Percentiles rank a stretch among this genome's conserved stretches.
Conservation (phyloP, 2,113 vertebrate genomes). For the Speoplatyrhinus poulsoni region DNA sequence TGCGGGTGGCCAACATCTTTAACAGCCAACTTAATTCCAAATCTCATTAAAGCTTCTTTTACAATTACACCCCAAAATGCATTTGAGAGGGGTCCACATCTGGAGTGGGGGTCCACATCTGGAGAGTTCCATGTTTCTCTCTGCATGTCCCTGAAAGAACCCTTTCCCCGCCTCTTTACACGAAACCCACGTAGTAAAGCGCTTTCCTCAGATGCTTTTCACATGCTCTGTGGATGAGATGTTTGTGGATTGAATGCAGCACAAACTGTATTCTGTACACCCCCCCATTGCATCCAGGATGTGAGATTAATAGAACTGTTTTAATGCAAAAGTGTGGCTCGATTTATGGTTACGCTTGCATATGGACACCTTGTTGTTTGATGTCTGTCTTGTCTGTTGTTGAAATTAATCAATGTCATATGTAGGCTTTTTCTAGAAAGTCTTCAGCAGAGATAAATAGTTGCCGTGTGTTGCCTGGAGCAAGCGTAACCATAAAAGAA, state of each 20-base stretch:
- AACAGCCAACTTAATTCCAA: conserved; percentile 23
- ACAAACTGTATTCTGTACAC: neutral
- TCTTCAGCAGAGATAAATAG: no score
- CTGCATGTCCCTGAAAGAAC: neutral
- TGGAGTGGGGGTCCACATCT: conserved; percentile 51
- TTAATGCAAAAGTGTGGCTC: conserved; percentile 9
- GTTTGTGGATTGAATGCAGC: neutral
- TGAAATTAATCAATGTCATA: no score
- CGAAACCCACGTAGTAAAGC: conserved; percentile 4
- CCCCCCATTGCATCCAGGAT: conserved; percentile 29
- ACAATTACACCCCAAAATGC: conserved; percentile 14
- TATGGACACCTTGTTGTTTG: no score
- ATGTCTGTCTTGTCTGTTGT: no score
- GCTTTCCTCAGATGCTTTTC: no score
- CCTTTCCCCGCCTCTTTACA: neutral
- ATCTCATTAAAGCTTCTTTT: conserved; percentile 19
- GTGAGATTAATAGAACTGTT: conserved; percentile 26
- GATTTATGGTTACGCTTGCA: neutral
- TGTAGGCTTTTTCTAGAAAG: no score
- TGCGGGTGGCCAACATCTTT: conserved; percentile 45
- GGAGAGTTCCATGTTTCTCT: conserved; percentile 23
- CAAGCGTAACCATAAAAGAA: no score
- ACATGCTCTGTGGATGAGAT: no score
- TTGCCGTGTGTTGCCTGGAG: no score
- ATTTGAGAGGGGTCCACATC: conserved; percentile 40